A percentile compares a stretch with the other conserved stretches of the same genome.
phyloP scores from a whole-genome alignment of 2,888 invertebrate species.

The Thyatira batis region DNA sequence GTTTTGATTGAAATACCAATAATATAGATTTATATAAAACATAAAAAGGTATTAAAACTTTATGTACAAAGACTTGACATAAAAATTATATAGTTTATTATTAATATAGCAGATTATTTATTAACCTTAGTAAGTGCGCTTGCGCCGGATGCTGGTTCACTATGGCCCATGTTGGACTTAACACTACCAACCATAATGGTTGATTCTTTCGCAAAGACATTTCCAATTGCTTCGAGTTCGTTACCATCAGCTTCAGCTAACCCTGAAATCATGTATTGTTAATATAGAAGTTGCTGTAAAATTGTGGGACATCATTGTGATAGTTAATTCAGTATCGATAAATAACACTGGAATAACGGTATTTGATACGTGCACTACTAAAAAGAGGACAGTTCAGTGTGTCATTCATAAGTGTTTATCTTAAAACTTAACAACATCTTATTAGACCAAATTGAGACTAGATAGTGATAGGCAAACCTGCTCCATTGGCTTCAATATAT shows the following conservation, averaged over 20 bases:
- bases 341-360: background rate
- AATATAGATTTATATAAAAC: too few species aligned
- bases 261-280: conserved; percentile 46
- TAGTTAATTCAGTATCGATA: background rate
- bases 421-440: too few species aligned
- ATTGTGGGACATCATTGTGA: too few species aligned
- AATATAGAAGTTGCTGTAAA: too few species aligned
- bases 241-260: conserved; percentile 83
- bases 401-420: too few species aligned
- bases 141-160: conserved; percentile 60
- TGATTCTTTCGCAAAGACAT: conserved; percentile 75
- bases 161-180: conserved; percentile 64
- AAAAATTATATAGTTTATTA: too few species aligned
- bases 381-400: too few species aligned
- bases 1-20: conserved; percentile 5
- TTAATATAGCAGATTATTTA: background rate
- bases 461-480: conserved; percentile 68
- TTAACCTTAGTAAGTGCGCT: conserved; percentile 79
- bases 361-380: too few species aligned
- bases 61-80: background rate
- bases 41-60: too few species aligned
- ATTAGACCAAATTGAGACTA: background rate
- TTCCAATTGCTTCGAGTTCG: conserved; percentile 83
- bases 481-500: conserved; percentile 92
- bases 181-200: conserved; percentile 78